A percentile compares a stretch with the other conserved stretches of the same genome.
Evolutionary conservation across 37 sponge, comb jelly and placozoan genomes (phyloP).

Genomic region (Geodia barretti): DNA sequence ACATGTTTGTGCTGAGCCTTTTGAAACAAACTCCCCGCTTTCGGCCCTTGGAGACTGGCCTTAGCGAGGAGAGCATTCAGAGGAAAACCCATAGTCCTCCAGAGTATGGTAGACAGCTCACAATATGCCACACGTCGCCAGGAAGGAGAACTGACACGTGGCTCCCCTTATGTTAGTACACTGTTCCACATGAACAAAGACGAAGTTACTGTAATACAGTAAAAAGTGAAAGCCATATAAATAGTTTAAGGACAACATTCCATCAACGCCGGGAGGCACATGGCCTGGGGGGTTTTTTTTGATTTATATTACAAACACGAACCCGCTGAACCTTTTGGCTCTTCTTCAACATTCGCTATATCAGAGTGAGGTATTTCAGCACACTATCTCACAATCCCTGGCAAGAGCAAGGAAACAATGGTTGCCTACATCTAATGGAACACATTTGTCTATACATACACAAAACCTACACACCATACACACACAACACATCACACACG

Average conservation of each 20-base stretch:
- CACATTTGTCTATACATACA: not conserved
- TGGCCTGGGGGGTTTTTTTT: not conserved
- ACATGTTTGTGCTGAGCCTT: too few relatives aligned
- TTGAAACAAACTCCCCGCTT: slow-evolving; percentile 62
- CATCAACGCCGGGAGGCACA: too few relatives aligned
- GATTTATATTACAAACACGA: not conserved
- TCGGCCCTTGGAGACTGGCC: slow-evolving; percentile 73
- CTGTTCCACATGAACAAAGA: slow-evolving; percentile 25
- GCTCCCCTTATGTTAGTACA: slow-evolving; percentile 83
- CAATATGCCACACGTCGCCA: too few relatives aligned
- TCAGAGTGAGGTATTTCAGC: slow-evolving; percentile 95
- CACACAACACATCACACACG: slow-evolving; percentile 1
- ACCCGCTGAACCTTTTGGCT: slow-evolving; percentile 91
- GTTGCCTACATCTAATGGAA: not conserved
- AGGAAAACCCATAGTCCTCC: slow-evolving; percentile 93
- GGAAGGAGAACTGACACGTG: too few relatives aligned
- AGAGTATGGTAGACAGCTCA: slow-evolving; percentile 96
- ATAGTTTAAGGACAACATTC: too few relatives aligned
- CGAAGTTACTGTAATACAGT: not conserved
- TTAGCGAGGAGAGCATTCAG: slow-evolving; percentile 91
- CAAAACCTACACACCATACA: not conserved
- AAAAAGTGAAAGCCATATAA: not conserved
- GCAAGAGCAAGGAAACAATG: not conserved
- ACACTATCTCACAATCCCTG: slow-evolving; percentile 89
- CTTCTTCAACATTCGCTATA: slow-evolving; percentile 96